phyloP scores from a whole-genome alignment of 37 sponge, comb jelly and placozoan species.

The Haliclona indistincta region DNA sequence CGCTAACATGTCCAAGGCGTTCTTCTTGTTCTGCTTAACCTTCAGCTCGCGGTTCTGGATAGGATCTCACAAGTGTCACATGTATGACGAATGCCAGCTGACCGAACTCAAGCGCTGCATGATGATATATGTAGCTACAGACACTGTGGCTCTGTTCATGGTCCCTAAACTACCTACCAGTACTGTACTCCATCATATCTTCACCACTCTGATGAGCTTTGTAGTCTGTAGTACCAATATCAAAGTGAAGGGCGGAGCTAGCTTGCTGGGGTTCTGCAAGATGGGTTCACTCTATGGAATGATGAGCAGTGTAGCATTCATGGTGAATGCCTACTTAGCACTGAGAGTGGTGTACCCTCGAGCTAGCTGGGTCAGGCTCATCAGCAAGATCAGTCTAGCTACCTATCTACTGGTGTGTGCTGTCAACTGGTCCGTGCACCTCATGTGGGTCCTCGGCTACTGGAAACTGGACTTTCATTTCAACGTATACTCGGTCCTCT shows the following conservation, averaged over 20 bases:
- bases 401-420: slow-evolving; percentile 64
- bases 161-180: slow-evolving; percentile 80
- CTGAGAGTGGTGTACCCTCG: slow-evolving; percentile 81
- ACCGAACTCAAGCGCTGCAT: slow-evolving; percentile 55
- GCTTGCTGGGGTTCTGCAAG: slow-evolving; percentile 64
- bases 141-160: slow-evolving; percentile 73
- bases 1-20: slow-evolving; percentile 73
- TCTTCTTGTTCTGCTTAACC: slow-evolving; percentile 45
- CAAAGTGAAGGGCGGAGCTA: slow-evolving; percentile 42
- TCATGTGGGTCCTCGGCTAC: slow-evolving; percentile 49
- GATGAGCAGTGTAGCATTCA: slow-evolving; percentile 63
- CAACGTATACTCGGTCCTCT: slow-evolving; percentile 19
- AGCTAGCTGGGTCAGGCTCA: slow-evolving; percentile 21
- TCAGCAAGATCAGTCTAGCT: slow-evolving; percentile 45
- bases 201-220: slow-evolving; percentile 34
- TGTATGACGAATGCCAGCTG: slow-evolving; percentile 33
- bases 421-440: slow-evolving; percentile 73
- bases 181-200: slow-evolving; percentile 73
- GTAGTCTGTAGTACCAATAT: slow-evolving; percentile 49
- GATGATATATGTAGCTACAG: slow-evolving; percentile 70
- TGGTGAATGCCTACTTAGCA: slow-evolving; percentile 82
- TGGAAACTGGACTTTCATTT: slow-evolving; percentile 17
- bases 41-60: slow-evolving; percentile 50
- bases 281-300: slow-evolving; percentile 72
- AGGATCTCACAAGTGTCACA: slow-evolving; percentile 13